Evolutionary conservation across 2,888 invertebrate species (phyloP), one percentile per base, ranked within the genome.

Genomic region (Steinernema hermaphroditum): DNA sequence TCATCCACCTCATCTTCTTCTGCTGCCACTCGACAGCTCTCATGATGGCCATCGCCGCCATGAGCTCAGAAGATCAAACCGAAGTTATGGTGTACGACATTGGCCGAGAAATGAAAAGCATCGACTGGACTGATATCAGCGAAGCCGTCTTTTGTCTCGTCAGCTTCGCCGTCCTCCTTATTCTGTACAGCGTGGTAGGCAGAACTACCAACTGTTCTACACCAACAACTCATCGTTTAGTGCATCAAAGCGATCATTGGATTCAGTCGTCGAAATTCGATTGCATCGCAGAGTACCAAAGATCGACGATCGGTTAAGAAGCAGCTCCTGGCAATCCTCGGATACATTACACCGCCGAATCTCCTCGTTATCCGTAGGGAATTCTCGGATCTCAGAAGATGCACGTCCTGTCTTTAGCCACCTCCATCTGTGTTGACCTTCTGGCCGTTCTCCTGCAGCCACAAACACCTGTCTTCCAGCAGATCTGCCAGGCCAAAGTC

Each of bases 261-360:
- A 22, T 54, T 54, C 54, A 27, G 54, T 27, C 54, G 54, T 12
- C 54, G 54, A 2, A 54, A 54, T 27, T 54, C 54, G 22, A 24
- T 54, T 16, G 12, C 27, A 2, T 12, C 54, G 24, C 54, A 22
- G 16, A 24, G 19, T 8, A 19, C 54, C 6, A 22, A 54, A 27
- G 27, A 54, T 16, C 54, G 54, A 9, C 2, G 27, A 12, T 49
- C 49, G 16, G 19, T 49, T 6, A 22, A 27, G 54, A 54, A 22
- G 27, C 54, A 54, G 27, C 19, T 54, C n/a, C 54, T 24, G 24
- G 54, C 54, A 12, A 54, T 54, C 22, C 54, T 54, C 24, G 54
- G 24, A 22, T 54, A 54, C 27, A 54, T 54, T 27, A 54, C 54
- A 6, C 54, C 54, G 54, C 54, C 54, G 24, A 54, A 54, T 27